phyloP scores from a whole-genome alignment of 2,888 invertebrate genomes.

The Mactromeris polynyma region DNA sequence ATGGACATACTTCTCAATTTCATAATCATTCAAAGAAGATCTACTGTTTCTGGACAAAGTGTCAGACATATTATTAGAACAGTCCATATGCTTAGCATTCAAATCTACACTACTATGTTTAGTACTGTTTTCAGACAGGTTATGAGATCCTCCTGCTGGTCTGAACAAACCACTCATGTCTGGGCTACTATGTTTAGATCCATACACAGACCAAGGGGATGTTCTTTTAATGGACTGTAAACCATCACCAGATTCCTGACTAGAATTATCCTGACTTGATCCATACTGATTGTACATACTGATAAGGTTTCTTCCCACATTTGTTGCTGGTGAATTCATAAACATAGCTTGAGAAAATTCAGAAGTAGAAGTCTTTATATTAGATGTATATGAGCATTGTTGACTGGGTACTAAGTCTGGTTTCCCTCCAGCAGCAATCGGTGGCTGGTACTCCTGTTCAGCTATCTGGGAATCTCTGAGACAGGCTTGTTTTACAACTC shows the following conservation, averaged over 20 bases:
- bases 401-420: neutral
- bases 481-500: conserved; percentile 66
- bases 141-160: neutral
- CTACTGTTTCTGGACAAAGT: neutral
- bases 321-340: neutral
- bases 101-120: neutral
- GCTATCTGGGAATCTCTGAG: neutral
- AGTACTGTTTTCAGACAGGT: neutral
- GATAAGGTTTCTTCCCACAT: conserved; percentile 34
- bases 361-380: neutral
- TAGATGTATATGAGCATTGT: neutral
- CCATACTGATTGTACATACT: conserved; percentile 26
- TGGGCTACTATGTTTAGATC: conserved; percentile 53
- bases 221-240: conserved; percentile 4
- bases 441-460: neutral
- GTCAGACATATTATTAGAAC: neutral
- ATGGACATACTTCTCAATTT: neutral
- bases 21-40: neutral
- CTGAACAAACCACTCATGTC: neutral
- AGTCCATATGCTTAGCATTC: neutral
- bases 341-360: neutral
- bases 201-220: conserved; percentile 72
- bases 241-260: conserved; percentile 43
- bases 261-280: conserved; percentile 22
- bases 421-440: neutral